phyloP scores from a whole-genome alignment of 2,113 vertebrate genomes.

The Murina feae region DNA sequence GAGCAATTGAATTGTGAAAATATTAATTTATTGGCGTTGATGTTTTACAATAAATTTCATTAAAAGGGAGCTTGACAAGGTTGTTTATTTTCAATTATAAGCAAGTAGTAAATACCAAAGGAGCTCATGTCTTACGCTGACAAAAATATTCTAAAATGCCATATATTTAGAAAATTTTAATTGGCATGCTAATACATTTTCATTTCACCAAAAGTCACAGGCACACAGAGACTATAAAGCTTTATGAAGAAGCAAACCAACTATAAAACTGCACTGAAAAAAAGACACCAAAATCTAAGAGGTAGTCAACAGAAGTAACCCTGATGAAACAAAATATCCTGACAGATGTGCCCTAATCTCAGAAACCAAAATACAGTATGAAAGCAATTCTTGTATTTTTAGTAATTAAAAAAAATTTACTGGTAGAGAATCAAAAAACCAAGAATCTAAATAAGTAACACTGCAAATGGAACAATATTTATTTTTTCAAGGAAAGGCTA shows the following conservation, averaged over 20 bases:
- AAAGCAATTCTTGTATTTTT: conserved; percentile 34
- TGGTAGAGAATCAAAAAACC: conserved; percentile 34
- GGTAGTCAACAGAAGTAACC: conserved; percentile 76
- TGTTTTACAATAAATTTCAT: conserved; percentile 47
- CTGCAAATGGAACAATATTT: conserved; percentile 63
- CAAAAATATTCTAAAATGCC: conserved; percentile 67
- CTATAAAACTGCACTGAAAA: conserved; percentile 49
- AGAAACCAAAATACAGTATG: background rate
- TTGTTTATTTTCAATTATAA: conserved; percentile 68
- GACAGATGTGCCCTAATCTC: background rate
- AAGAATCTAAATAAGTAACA: conserved; percentile 50
- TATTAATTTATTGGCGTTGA: conserved; percentile 30
- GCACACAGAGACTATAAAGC: conserved; percentile 51
- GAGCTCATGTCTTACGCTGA: conserved; percentile 55
- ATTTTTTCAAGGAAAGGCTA: conserved; percentile 14
- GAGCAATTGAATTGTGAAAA: conserved; percentile 49
- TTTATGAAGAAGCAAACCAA: conserved; percentile 53
- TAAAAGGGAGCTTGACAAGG: conserved; percentile 55
- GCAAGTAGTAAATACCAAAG: conserved; percentile 66
- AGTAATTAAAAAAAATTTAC: background rate
- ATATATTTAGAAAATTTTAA: conserved; percentile 66
- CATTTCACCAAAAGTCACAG: conserved; percentile 52
- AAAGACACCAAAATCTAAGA: conserved; percentile 73
- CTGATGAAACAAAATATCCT: conserved; percentile 51
- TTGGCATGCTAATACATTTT: conserved; percentile 62